phyloP scores from a whole-genome alignment of 2,888 invertebrate species.

The Podotricha telesiphe region DNA sequence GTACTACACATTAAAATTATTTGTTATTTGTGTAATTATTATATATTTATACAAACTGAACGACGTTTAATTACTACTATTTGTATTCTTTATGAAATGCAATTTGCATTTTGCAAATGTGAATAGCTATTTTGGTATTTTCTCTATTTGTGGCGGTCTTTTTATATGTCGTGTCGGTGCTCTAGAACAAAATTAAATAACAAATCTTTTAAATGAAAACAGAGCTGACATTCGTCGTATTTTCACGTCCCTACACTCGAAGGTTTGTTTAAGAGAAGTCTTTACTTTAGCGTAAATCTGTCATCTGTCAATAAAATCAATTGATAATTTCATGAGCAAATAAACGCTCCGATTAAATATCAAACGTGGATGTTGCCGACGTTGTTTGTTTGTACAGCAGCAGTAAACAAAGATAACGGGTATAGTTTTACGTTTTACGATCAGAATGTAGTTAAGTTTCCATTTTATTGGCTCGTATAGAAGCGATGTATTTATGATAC shows the following conservation, averaged over 20 bases:
- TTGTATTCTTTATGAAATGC: not conserved
- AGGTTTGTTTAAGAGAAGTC: not conserved
- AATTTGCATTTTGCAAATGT: not conserved
- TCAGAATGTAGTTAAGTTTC: constrained; percentile 58
- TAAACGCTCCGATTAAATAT: constrained; percentile 42
- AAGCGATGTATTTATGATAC: constrained; percentile 56
- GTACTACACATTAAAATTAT: not conserved
- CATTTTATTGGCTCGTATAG: constrained; percentile 64
- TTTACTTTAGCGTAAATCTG: constrained; percentile 37
- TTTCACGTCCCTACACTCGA: not conserved
- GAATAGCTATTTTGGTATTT: not conserved
- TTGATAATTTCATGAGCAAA: constrained; percentile 32
- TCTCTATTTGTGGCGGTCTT: no score
- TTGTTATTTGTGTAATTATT: not conserved
- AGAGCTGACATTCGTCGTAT: not conserved
- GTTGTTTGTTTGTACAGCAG: constrained; percentile 54
- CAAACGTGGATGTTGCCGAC: constrained; percentile 43
- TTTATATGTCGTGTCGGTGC: not conserved
- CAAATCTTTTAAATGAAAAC: not conserved
- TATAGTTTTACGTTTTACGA: constrained; percentile 64
- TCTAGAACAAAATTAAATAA: not conserved
- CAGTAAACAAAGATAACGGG: constrained; percentile 63
- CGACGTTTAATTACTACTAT: not conserved
- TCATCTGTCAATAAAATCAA: constrained; percentile 29
- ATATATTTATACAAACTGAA: not conserved